phyloP scores from a whole-genome alignment of 64 coral and sea anemone species.

The Dendronephthya gigantea region DNA sequence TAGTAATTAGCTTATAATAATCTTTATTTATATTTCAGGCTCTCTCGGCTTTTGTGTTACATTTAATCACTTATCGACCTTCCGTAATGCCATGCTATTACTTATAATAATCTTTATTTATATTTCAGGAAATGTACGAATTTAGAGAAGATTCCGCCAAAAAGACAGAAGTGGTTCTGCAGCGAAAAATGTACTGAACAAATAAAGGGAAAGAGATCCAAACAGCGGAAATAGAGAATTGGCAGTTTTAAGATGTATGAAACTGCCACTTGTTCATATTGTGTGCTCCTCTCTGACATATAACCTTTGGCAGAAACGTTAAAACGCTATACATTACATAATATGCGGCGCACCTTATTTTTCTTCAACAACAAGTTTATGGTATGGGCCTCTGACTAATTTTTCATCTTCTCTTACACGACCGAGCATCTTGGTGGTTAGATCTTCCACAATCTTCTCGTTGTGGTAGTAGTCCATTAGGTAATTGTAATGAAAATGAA shows the following conservation, averaged over 20 bases:
- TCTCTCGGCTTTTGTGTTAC: neutral
- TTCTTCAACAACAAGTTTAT: neutral
- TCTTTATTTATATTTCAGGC: neutral
- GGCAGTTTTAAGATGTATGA: no score
- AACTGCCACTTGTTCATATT: no score
- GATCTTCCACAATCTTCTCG: neutral
- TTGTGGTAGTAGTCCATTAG: slow-evolving; percentile 5
- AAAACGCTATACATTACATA: neutral
- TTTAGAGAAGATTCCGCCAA: neutral
- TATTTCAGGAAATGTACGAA: neutral
- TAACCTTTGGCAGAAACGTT: neutral
- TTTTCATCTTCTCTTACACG: neutral
- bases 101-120: neutral
- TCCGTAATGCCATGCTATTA: neutral
- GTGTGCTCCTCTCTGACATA: neutral
- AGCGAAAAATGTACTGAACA: neutral
- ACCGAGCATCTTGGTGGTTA: neutral
- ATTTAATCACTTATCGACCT: neutral
- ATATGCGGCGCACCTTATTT: neutral
- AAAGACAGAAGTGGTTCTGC: neutral
- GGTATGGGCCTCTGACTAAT: neutral
- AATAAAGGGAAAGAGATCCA: neutral
- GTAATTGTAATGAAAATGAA: slow-evolving; percentile 13
- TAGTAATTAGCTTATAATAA: neutral
- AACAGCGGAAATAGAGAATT: no score